Evolutionary conservation across 2,113 vertebrate genomes (phyloP), one percentile per base, ranked within the genome.

Genomic region (Zapus hudsonius): DNA sequence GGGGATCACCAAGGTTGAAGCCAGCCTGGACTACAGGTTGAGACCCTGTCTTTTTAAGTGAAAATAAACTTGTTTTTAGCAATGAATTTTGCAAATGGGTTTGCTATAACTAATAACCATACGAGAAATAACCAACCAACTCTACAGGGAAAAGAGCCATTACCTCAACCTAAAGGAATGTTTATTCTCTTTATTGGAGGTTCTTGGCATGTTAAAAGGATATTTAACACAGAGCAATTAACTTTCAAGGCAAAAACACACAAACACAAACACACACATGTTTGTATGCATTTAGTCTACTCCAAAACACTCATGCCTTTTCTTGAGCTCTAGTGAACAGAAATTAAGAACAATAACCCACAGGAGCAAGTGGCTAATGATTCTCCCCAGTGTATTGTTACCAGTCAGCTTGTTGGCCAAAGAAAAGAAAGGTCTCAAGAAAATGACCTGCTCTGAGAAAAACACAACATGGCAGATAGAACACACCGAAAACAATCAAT

Each of bases 361-460:
- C 88, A 42, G 83, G 31, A 93, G 38, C 33, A 84, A 78, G 90
- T 63, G 27, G 92, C 47, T 87, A 36, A 73, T 76, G 38, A 73
- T 85, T 84, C 85, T 84, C 86, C 89, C 64, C 19, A n/a, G 13
- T 73, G 31, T 33, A 70, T 47, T 74, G 52, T 79, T 78, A 42
- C 38, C 38, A 19, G 67, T 44, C 38, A 57, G 67, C 22, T 33
- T 76, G 31, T 29, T 36, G 57, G 93, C 67, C 95, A 94, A 90
- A 90, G 63, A 52, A 90, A 95, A 95, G 31, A 90, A 95, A 76
- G 52, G 23, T 85, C 36, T 73, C 87, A 72, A n/a, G 61, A 88
- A 93, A 70, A 44, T 19, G 42, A 66, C 55, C 72, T 64, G 52
- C 11, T 36, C 61, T 42, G 47, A 74, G 59, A 52, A 64, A 92